Evolutionary conservation across 2,888 invertebrate species (phyloP).

Genomic region (Hoplodrina blanda): DNA sequence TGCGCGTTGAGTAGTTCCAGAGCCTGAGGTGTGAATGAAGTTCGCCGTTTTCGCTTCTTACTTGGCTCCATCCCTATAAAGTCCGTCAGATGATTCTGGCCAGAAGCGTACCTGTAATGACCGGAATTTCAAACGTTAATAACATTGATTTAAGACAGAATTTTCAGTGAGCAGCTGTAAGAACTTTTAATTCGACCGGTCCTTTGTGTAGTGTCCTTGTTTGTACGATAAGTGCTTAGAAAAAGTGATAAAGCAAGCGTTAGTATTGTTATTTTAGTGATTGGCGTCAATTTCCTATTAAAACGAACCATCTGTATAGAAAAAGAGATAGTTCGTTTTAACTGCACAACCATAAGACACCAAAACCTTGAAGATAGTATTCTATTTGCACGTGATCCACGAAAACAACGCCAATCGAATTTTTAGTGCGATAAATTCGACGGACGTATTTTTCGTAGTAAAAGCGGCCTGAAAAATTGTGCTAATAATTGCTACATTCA

Average conservation of each 20-base stretch:
- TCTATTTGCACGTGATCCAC: neutral
- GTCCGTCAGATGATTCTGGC: conserved; percentile 98
- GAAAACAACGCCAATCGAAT: conserved; percentile 37
- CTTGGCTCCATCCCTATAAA: conserved; percentile 99
- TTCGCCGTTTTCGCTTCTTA: conserved; percentile 98
- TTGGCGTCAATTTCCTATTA: neutral
- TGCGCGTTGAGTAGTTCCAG: conserved; percentile 98
- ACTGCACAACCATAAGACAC: neutral
- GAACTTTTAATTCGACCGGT: conserved; percentile 54
- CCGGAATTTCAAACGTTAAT: conserved; percentile 59
- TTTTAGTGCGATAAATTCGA: conserved; percentile 35
- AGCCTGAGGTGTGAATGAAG: conserved; percentile 99
- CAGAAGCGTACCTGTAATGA: conserved; percentile 95
- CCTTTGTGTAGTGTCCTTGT: conserved; percentile 37
- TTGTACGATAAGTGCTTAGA: conserved; percentile 26
- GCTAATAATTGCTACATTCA: neutral
- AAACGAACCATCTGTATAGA: neutral
- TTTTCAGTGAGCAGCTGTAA: conserved; percentile 48
- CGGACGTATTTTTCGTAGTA: conserved; percentile 29
- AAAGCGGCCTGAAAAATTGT: conserved; percentile 3
- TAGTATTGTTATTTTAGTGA: conserved; percentile 27
- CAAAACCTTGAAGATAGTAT: conserved; percentile 4
- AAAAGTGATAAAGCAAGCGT: conserved; percentile 40
- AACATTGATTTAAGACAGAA: conserved; percentile 7
- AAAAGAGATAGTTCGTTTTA: neutral